Evolutionary conservation across 1,140 invertebrate species (phyloP).

Genomic region (Pemphigus obesinymphae): DNA sequence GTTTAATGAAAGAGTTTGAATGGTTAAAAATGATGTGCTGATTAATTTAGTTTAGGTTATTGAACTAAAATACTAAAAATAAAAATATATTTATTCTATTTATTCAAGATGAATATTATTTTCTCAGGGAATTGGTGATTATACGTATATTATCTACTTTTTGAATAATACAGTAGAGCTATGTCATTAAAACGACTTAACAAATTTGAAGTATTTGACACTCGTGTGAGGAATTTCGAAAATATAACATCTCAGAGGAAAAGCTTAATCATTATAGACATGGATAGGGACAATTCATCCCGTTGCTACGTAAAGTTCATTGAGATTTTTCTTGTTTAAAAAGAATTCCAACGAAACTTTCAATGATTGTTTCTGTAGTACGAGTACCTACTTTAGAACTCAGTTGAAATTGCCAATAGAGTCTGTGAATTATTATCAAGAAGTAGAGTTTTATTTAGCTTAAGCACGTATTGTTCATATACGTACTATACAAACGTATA

Average conservation of each 20-base stretch:
- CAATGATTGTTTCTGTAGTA: background rate
- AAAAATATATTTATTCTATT: background rate
- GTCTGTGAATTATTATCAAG: background rate
- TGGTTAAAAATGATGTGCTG: too few species aligned
- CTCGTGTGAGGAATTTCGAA: background rate
- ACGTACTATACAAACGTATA: background rate
- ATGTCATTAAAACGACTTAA: slow-evolving; percentile 23
- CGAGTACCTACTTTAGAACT: background rate
- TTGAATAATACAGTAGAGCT: slow-evolving; percentile 11
- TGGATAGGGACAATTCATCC: background rate
- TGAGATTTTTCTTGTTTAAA: background rate
- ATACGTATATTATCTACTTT: background rate
- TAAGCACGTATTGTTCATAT: background rate
- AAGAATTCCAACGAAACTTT: background rate
- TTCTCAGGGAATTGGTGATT: background rate
- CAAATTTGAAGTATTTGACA: slow-evolving; percentile 6
- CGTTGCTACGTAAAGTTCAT: background rate
- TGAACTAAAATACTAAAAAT: slow-evolving; percentile 13
- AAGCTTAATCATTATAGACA: background rate
- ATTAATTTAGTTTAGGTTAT: background rate
- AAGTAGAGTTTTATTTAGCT: background rate
- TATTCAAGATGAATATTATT: too few species aligned
- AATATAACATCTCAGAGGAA: background rate
- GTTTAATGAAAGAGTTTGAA: too few species aligned
- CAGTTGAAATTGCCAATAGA: background rate